Evolutionary conservation across 2,113 vertebrate species (phyloP), one percentile per base, ranked within the genome.

Genomic region (Archilochus colubris): DNA sequence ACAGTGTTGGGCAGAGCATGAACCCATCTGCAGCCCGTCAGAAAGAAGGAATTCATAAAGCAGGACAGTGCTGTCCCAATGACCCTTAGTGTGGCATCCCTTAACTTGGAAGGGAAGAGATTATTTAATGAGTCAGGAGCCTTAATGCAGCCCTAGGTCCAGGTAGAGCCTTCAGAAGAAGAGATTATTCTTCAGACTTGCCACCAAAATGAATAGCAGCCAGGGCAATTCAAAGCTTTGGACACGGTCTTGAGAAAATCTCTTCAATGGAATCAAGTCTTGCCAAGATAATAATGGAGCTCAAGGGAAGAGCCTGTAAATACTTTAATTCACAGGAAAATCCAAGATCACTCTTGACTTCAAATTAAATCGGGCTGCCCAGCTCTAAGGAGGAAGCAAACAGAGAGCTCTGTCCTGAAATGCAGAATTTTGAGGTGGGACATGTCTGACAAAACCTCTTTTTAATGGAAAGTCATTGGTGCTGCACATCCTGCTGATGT

Each of bases 401-500:
- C 12, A 46, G 54, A 82, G 82, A 67, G 10, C 4, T 72, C 27
- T 63, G 38, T 20, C 50, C 44, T 75, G 64, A 67, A 48, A 63
- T 2, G 36, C n/a, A 54, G 38, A 76, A 27, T 23, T 88, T 46
- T 82, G 18, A 76, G 28, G n/a, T 43, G 59, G 23, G 50, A 51
- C 40, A n/a, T 0, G 12, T 30, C 44, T 59, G 67, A 70, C 62
- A 58, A 79, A 40, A 14, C 2, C 43, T 31, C 6, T 43, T 28
- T 54, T 51, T 27, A 62, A 67, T 3, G 22, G 36, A 33, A 73
- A 74, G 53, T 46, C 55, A 74, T 54, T 58, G 61, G 48, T 44
- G 68, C 73, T 61, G 14, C 8, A 53, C 15, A 54, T 14, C 16
- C 27, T 57, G 17, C 27, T 69, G 0, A 0, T 0, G 15, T 4